Conservation (phyloP, 2,888 invertebrate species). For the Allophyes oxyacanthae region DNA sequence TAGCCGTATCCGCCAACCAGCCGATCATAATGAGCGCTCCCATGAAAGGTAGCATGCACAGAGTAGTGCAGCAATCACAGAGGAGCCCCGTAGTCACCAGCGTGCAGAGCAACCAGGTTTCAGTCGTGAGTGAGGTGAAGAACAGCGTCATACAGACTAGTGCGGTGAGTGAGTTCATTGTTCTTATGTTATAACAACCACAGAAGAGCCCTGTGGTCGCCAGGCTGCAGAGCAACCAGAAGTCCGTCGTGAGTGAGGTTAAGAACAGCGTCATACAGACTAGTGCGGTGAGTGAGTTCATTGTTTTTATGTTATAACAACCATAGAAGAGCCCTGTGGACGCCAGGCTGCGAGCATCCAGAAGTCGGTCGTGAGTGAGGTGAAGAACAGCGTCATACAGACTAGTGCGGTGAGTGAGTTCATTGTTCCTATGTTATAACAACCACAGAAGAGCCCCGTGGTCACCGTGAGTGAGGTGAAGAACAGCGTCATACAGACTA, state of each 20-base stretch:
- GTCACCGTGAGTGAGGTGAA: constrained; percentile 69
- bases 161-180: constrained; percentile 63
- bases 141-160: constrained; percentile 70
- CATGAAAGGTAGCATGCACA: constrained; percentile 74
- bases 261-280: constrained; percentile 74
- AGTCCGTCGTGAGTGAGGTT: constrained; percentile 62
- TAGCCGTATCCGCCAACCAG: constrained; percentile 81
- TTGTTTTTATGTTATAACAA: constrained; percentile 7
- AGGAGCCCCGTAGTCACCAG: constrained; percentile 69
- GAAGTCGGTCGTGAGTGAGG: constrained; percentile 62
- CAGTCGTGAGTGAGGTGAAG: constrained; percentile 68
- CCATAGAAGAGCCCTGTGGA: constrained; percentile 71
- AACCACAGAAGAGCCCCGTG: constrained; percentile 70
- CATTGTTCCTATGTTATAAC: constrained; percentile 4
- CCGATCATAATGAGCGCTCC: constrained; percentile 81
- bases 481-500: constrained; percentile 70
- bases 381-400: constrained; percentile 74
- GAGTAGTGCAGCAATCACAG: constrained; percentile 75
- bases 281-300: constrained; percentile 62
- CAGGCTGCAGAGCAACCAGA: constrained; percentile 59
- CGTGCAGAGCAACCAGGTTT: constrained; percentile 58
- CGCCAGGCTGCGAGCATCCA: constrained; percentile 61
- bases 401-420: constrained; percentile 63
- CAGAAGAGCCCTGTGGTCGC: constrained; percentile 71
- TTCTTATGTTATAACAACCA: constrained; percentile 34